Base-by-base conservation (phyloP, 2,797 vertebrate species). In the Leptoclinus maculatus region DNA sequence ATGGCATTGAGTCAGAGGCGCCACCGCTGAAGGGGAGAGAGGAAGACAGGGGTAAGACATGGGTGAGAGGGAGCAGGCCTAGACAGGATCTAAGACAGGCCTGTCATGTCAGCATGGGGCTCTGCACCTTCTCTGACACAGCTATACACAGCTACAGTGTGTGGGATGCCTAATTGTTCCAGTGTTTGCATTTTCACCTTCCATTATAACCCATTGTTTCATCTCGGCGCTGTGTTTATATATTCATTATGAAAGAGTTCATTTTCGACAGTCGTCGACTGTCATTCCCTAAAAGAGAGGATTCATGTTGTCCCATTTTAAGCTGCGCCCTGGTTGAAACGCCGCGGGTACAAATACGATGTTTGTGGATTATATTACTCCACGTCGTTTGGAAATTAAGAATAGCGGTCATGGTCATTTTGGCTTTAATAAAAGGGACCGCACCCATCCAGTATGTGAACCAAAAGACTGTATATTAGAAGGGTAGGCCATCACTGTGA, bases 1-100 rank as follows among this genome's bases (percentile, higher is more conserved):
- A 89, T 91, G 87, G 82, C 89, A 89, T 88, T 78, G 91, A 91
- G 83, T 92, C 87, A 91, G 81, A 88, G 78, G 85, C 94, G 89
- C 87, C 89, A 90, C 80, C 57, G 80, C 70, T 74, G 76, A 92
- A 88, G 91, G 89, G 89, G 75, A 89, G 88, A 91, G 85, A 88
- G 86, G 88, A 86, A 90, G 70, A 79, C 84, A 87, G 77, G 39
- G 87, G 74, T 81, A 86, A 88, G 86, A 66, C 34, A 71, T 54
- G 36, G 63, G 76, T 63, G 68, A 83, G 77, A 82, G 64, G 43
- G 67, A 56, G 70, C 72, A 58, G 65, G 72, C 47, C 53, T 16
- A 56, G 63, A 67, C 78, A 79, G 77, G 77, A 77, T 85, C 76
- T 78, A 3, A 87, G 72, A 76, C 58, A 19, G 60, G 53, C 39